A percentile compares a stretch with the other conserved stretches of the same genome.
Conservation (phyloP, 2,113 vertebrate species). For the Toxotes chatareus region DNA sequence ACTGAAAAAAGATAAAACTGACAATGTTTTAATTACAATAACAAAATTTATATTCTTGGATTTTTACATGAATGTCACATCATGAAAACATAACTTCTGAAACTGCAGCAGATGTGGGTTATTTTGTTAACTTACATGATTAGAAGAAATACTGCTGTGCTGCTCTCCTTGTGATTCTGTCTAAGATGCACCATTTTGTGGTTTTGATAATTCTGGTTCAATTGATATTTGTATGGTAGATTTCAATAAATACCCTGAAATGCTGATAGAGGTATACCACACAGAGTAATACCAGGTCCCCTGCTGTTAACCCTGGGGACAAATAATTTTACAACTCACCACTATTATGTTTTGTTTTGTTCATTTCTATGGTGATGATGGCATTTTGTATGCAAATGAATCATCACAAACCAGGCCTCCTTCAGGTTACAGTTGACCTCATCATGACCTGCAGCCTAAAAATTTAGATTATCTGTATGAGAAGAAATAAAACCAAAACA, state of each 20-base stretch:
- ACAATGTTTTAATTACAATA: not conserved
- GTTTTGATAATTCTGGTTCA: not conserved
- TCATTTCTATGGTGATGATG: not conserved
- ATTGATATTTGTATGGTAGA: not conserved
- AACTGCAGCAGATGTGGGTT: too few relatives aligned
- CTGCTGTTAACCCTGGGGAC: not conserved
- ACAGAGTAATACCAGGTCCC: not conserved
- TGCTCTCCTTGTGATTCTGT: not conserved
- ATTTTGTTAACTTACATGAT: not conserved
- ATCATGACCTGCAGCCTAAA: not conserved
- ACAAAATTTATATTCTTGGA: not conserved
- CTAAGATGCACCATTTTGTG: too few relatives aligned
- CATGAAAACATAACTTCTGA: not conserved
- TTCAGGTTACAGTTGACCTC: not conserved
- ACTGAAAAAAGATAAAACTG: not conserved
- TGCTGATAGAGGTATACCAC: not conserved
- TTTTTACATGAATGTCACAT: not conserved
- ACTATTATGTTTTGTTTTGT: too few relatives aligned
- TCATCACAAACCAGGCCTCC: too few relatives aligned
- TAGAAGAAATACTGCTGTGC: not conserved
- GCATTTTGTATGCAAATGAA: too few relatives aligned
- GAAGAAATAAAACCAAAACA: not conserved
- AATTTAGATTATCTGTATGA: too few relatives aligned
- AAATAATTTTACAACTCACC: too few relatives aligned
- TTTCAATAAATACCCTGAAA: not conserved